Percentiles rank a stretch among this genome's conserved stretches.
Evolutionary conservation across 2,113 vertebrate genomes (phyloP).

Genomic region (Chroicocephalus ridibundus): DNA sequence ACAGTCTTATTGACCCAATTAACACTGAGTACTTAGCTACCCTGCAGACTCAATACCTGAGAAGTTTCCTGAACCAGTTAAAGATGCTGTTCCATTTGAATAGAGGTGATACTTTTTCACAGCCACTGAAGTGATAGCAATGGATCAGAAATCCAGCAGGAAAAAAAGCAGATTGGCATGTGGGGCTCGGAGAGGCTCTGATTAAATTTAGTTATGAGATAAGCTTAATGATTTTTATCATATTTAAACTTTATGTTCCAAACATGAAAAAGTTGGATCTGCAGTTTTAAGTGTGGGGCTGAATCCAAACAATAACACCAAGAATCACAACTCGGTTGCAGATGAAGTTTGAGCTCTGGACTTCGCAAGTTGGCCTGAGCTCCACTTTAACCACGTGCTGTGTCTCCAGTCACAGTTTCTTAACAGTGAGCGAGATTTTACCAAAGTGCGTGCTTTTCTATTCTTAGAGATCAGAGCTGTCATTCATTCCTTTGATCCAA

Average conservation of each 20-base stretch:
- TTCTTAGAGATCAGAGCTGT: neutral
- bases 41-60: neutral
- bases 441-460: neutral
- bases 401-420: neutral
- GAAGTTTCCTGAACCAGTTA: neutral
- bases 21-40: neutral
- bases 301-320: neutral
- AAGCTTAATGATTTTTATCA: neutral
- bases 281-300: neutral
- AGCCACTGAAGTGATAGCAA: neutral
- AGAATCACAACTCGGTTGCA: neutral
- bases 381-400: neutral
- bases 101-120: neutral
- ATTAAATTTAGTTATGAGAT: neutral
- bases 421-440: neutral
- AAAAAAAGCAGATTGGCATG: neutral
- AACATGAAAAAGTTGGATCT: neutral
- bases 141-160: neutral
- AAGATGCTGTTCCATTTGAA: neutral
- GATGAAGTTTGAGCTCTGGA: neutral
- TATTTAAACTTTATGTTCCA: neutral
- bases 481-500: constrained; percentile 48
- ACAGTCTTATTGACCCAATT: neutral
- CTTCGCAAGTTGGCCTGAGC: neutral
- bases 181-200: neutral